Evolutionary conservation across 2,113 vertebrate genomes (phyloP), one percentile per base, ranked within the genome.

Genomic region (Trichomycterus rosablanca): DNA sequence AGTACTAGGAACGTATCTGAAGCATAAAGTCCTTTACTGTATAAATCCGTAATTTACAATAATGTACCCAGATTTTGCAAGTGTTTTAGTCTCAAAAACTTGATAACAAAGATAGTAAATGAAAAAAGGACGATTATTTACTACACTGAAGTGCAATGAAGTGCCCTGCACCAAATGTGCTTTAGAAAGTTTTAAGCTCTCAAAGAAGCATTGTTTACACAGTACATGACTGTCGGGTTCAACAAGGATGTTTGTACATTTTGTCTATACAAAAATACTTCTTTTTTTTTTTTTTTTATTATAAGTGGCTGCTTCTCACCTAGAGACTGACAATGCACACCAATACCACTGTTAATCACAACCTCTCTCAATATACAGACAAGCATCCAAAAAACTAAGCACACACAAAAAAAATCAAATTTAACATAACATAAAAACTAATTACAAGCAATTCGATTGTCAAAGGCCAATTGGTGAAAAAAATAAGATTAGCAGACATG

Each of bases 231-330:
- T 43, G n/a, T n/a, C n/a, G n/a, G n/a, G n/a, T 35, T 19, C 14
- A 23, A 20, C 26, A 32, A 39, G 14, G 50, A 72, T 18, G 57
- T 70, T 74, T 74, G 44, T 62, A 71, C 64, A 74, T 52, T 37
- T 7, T 35, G 67, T 24, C 58, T 66, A 53, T 78, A 80, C 56
- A 82, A 83, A 85, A 75, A 83, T 76, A 84, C 70, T 72, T 48
- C 3, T 42, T 44, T 78, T 82, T 76, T 77, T 76, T 68, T 71
- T 7, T 65, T 59, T 59, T 43, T 1, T 18, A 44, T 63, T 24
- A 7, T 22, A 32, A 32, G 44, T 62, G 46, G 46, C 46, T 51
- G 6, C 67, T 65, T 32, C 11, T 39, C 30, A 20, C 7, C 30
- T 59, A 28, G 51, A 26, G 54, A 42, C 4, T 10, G 22, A 18